Base-by-base conservation (phyloP, 2,888 invertebrate species). In the Hemistola chrysoprasaria region DNA sequence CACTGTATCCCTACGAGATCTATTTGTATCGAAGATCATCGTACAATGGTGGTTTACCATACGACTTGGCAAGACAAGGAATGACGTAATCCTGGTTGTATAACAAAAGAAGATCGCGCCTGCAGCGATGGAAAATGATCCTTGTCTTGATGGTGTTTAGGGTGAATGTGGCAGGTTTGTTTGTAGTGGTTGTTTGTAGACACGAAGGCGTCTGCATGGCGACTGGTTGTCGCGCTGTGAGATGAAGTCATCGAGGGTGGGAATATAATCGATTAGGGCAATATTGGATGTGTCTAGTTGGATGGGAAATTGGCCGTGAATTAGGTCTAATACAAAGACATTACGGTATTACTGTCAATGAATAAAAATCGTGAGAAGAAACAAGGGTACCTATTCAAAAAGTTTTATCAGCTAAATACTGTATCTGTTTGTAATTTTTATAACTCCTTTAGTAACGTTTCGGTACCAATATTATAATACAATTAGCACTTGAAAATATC, bases 1-100 rank as follows among this genome's bases (percentile, higher is more conserved):
- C 36, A 60, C 59, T 22, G 44, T 11, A 22, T 34, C 26, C 50
- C 42, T 39, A 34, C 34, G 44, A 22, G 22, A 22, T 47, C 28
- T 16, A 35, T 40, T 31, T 30, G 35, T 35, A 45, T 36, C 22
- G 24, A 40, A 50, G 74, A 22, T 45, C 73, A 59, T 33, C 11
- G 30, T 65, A 64, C 41, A 56, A 38, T 73, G 68, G 73, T 48
- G 44, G 23, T 11, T 31, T 53, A 42, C 27, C 34, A 41, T 46
- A 46, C 57, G 61, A 66, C 65, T 67, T 73, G 68, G 66, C 69
- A 71, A 64, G 64, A 63, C 53, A 53, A 59, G 48, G 52, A 32
- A 62, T 75, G 75, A 78, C 73, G 77, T 54, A 71, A 74, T 71
- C 48, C 62, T 63, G 56, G 50, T 31, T 50, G 53, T 59, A 61